phyloP scores from a whole-genome alignment of 2,888 invertebrate genomes.

The Entomobrya proxima region DNA sequence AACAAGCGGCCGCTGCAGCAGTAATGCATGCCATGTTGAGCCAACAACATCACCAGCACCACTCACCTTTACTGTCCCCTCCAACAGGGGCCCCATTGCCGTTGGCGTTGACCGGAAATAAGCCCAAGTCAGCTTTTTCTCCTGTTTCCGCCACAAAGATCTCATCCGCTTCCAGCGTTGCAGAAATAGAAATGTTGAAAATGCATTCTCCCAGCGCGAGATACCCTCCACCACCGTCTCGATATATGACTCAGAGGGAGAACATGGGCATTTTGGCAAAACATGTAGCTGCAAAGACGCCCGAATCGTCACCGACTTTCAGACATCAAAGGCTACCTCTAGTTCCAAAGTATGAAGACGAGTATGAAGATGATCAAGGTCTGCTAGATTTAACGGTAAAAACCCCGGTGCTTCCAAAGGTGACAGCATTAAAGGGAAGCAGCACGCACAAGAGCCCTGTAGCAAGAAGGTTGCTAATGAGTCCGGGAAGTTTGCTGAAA shows the following conservation, averaged over 20 bases:
- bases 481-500: constrained; percentile 52
- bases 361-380: constrained; percentile 42
- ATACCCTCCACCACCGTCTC: not conserved
- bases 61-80: constrained; percentile 53
- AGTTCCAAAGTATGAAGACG: constrained; percentile 27
- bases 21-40: constrained; percentile 46
- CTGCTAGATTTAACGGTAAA: constrained; percentile 86
- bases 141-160: constrained; percentile 71
- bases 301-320: constrained; percentile 20
- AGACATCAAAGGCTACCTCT: constrained; percentile 13
- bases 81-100: constrained; percentile 50
- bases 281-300: not conserved
- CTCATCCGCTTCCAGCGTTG: constrained; percentile 20
- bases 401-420: constrained; percentile 81
- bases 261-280: constrained; percentile 44
- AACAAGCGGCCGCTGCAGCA: constrained; percentile 43
- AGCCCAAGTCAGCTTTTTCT: constrained; percentile 74
- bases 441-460: constrained; percentile 33
- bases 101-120: constrained; percentile 65
- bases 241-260: constrained; percentile 44
- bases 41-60: constrained; percentile 18
- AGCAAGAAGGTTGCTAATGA: constrained; percentile 16
- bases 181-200: constrained; percentile 66
- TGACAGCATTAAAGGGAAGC: not conserved
- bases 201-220: constrained; percentile 69